Evolutionary conservation across 1,140 invertebrate species (phyloP).

Genomic region (Drosophila ogumai): DNA sequence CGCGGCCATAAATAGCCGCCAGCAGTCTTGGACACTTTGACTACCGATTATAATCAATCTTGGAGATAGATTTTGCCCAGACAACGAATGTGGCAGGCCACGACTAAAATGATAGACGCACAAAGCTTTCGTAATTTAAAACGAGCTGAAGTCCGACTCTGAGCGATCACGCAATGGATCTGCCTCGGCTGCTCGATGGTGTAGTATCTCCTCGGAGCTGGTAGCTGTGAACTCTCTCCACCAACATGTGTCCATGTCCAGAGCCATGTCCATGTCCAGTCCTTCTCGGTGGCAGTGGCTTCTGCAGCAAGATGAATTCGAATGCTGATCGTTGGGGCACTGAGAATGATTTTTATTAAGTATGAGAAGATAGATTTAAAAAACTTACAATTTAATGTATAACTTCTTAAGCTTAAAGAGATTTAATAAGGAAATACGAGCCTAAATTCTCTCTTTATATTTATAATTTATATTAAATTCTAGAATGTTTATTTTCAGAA

Average conservation of each 20-base stretch:
- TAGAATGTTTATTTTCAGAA: neutral
- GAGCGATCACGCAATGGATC: conserved; percentile 72
- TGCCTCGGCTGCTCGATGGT: conserved; percentile 16
- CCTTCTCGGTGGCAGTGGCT: conserved; percentile 46
- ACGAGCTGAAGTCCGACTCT: conserved; percentile 40
- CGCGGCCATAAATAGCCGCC: conserved; percentile 52
- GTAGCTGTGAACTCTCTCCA: conserved; percentile 65
- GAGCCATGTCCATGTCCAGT: conserved; percentile 69
- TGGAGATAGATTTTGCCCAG: conserved; percentile 73
- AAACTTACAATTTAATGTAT: no score
- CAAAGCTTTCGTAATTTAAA: conserved; percentile 68
- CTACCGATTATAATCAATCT: conserved; percentile 84
- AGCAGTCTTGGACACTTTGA: conserved; percentile 69
- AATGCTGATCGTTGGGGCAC: conserved; percentile 24
- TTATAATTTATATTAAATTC: neutral
- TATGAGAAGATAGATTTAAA: no score
- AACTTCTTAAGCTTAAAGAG: no score
- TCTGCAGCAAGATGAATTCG: conserved; percentile 47
- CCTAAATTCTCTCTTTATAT: no score
- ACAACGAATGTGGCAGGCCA: conserved; percentile 55
- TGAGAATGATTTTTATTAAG: neutral
- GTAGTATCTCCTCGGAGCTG: neutral
- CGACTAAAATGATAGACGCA: conserved; percentile 66
- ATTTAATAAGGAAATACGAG: neutral
- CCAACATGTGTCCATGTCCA: conserved; percentile 77